phyloP scores from a whole-genome alignment of 2,888 invertebrate genomes.

The Rhodophaea formosa region DNA sequence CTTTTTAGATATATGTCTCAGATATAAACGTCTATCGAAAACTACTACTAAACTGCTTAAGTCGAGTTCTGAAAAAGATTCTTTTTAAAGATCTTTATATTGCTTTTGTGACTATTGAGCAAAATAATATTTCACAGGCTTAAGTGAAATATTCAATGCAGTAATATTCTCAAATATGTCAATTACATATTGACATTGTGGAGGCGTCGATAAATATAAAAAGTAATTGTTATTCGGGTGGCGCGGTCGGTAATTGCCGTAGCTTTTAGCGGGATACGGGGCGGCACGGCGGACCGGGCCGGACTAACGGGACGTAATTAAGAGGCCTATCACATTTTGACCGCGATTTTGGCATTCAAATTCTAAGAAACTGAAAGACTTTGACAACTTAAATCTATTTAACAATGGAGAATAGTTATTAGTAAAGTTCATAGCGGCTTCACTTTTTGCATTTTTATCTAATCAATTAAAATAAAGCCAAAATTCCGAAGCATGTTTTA shows the following conservation, averaged over 20 bases:
- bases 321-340: too few species aligned
- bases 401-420: too few species aligned
- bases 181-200: constrained; percentile 14
- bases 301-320: constrained; percentile 31
- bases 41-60: too few species aligned
- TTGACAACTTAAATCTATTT: too few species aligned
- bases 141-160: constrained; percentile 3
- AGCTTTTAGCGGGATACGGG: constrained; percentile 33
- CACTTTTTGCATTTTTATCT: too few species aligned
- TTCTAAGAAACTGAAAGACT: too few species aligned
- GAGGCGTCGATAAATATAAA: constrained; percentile 17
- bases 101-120: background rate
- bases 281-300: constrained; percentile 15
- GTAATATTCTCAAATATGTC: constrained; percentile 12
- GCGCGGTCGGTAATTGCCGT: constrained; percentile 35
- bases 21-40: background rate
- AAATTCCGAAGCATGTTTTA: too few species aligned
- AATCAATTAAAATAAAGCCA: too few species aligned
- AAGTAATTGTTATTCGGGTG: constrained; percentile 29
- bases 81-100: background rate
- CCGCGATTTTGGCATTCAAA: too few species aligned
- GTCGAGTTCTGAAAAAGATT: background rate
- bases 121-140: background rate
- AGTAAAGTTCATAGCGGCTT: too few species aligned
- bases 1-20: background rate